Conservation (phyloP, 1,140 invertebrate species). For the Ceratina japonica region DNA sequence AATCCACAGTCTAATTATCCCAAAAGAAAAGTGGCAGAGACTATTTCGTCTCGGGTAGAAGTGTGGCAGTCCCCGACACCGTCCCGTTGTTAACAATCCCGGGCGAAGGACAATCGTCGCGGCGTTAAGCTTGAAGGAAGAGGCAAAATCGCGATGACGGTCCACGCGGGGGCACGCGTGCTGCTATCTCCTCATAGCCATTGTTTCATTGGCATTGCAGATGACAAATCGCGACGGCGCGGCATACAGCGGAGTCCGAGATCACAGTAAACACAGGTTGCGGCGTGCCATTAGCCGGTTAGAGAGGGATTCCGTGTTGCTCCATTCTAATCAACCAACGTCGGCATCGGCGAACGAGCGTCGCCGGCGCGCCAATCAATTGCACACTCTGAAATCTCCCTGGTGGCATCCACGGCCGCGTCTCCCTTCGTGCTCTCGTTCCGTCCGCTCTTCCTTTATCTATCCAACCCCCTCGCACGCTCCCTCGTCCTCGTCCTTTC, state of each 20-base stretch:
- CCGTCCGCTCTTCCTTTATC: constrained; percentile 55
- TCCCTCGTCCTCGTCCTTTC: constrained; percentile 41
- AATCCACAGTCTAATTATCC: too few relatives aligned
- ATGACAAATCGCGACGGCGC: constrained; percentile 73
- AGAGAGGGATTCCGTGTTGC: constrained; percentile 79
- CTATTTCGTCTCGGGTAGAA: neutral
- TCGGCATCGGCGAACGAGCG: constrained; percentile 58
- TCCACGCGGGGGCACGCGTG: neutral
- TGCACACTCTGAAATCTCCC: constrained; percentile 73
- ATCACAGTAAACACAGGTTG: constrained; percentile 78
- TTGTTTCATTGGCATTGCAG: constrained; percentile 76
- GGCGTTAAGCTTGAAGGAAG: neutral
- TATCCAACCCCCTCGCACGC: constrained; percentile 31
- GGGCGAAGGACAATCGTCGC: neutral
- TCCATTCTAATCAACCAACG: constrained; percentile 78
- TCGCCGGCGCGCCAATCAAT: constrained; percentile 75
- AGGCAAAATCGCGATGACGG: constrained; percentile 7
- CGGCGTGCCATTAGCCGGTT: constrained; percentile 77
- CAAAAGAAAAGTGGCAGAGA: neutral
- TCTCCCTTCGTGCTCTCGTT: constrained; percentile 50
- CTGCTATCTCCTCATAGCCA: constrained; percentile 18
- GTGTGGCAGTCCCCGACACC: too few relatives aligned
- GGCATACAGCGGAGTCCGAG: constrained; percentile 75
- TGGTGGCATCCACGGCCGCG: constrained; percentile 44
- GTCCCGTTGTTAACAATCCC: neutral